A percentile compares a stretch with the other conserved stretches of the same genome.
These are phyloP conservation scores for Tetragnatha montana DNA, from an alignment of 2,888 invertebrate species.

Conservation along the genomic window DNA sequence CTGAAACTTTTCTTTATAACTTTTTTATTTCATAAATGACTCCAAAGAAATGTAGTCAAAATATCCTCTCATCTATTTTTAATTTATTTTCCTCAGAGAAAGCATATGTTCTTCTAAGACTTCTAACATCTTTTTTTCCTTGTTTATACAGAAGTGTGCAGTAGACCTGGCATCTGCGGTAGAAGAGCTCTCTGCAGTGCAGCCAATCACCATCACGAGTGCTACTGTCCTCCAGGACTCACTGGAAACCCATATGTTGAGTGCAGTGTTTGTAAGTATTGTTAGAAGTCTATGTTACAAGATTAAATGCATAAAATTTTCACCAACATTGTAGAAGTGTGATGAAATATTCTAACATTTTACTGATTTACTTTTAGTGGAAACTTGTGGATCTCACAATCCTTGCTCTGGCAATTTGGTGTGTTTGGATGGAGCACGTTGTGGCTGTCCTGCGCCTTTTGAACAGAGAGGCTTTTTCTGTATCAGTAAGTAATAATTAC, in stretches of 20 bases:
- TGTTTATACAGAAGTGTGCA: conserved; percentile 82
- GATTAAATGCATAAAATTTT: neutral
- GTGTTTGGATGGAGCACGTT: conserved; percentile 71
- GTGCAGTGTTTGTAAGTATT: conserved; percentile 77
- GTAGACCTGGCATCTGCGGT: conserved; percentile 83
- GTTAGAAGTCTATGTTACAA: neutral
- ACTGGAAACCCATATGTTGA: conserved; percentile 84
- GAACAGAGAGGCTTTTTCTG: conserved; percentile 73
- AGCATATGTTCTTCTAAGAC: neutral
- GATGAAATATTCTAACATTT: neutral
- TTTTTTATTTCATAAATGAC: neutral
- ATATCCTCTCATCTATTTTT: no score
- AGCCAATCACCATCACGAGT: conserved; percentile 86
- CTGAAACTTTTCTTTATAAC: neutral
- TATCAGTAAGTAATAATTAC: conserved; percentile 69
- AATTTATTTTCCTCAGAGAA: no score
- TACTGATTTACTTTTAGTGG: conserved; percentile 77
- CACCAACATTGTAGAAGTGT: neutral
- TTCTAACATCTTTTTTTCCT: neutral
- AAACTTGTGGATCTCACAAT: conserved; percentile 74
- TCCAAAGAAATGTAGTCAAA: no score
- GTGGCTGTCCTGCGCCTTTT: conserved; percentile 72
- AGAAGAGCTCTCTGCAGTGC: conserved; percentile 88
- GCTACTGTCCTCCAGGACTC: conserved; percentile 86
- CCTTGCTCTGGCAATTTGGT: conserved; percentile 72